A percentile compares a stretch with the other conserved stretches of the same genome.
These are phyloP conservation scores for Spizaetus ornatus DNA, from an alignment of 2,113 vertebrate species.

Conservation along the genomic window DNA sequence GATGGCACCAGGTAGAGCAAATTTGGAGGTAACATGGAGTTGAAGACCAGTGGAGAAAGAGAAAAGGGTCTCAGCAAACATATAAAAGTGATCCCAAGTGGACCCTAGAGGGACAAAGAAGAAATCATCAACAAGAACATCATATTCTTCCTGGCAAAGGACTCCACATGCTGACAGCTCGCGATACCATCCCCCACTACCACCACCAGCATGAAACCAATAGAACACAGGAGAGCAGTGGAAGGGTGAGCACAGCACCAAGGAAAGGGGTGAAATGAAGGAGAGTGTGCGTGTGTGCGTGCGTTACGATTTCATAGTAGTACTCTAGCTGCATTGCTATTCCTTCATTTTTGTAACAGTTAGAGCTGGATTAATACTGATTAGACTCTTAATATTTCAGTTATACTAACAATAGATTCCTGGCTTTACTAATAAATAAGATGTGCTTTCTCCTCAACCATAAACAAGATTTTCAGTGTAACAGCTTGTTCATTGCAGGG, in stretches of 20 bases:
- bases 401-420: background rate
- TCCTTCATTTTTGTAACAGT: background rate
- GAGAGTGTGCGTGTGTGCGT: too few relatives aligned
- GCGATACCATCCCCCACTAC: accelerated
- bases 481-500: background rate
- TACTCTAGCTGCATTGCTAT: background rate
- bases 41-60: background rate
- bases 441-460: background rate
- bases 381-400: background rate
- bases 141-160: background rate
- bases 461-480: background rate
- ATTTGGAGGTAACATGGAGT: background rate
- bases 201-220: background rate
- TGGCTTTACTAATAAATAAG: background rate
- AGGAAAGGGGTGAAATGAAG: background rate
- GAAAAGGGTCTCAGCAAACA: background rate
- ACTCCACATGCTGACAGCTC: background rate
- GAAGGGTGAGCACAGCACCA: background rate
- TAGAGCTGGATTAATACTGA: background rate
- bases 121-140: too few relatives aligned
- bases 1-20: too few relatives aligned
- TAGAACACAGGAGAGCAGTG: background rate
- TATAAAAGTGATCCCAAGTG: background rate
- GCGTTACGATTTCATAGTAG: background rate
- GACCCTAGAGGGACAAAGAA: too few relatives aligned